phyloP scores from a whole-genome alignment of 1,140 invertebrate species.

The Rhynchophorus ferrugineus region DNA sequence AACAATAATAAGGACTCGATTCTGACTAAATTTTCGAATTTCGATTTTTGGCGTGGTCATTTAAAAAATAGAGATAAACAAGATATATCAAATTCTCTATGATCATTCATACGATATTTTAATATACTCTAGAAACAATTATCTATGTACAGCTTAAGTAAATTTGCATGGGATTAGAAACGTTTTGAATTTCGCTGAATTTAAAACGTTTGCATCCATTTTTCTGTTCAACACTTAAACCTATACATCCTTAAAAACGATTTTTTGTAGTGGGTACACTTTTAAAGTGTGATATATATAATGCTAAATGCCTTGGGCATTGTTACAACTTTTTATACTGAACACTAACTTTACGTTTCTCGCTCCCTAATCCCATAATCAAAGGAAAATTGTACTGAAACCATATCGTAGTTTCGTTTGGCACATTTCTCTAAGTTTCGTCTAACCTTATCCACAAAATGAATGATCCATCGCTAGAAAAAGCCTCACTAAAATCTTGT shows the following conservation, averaged over 20 bases:
- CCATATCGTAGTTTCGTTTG: conserved; percentile 24
- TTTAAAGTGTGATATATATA: conserved; percentile 34
- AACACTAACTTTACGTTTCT: conserved; percentile 32
- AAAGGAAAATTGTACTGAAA: background rate
- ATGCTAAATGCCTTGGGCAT: conserved; percentile 36
- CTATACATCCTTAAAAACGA: conserved; percentile 34
- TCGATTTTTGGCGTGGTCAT: no score
- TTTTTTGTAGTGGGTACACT: conserved; percentile 35
- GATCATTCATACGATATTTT: conserved; percentile 23
- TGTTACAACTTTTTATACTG: conserved; percentile 26
- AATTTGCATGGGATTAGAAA: background rate
- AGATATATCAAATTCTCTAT: conserved; percentile 23
- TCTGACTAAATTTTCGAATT: background rate
- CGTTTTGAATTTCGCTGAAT: conserved; percentile 4
- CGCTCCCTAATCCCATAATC: no score
- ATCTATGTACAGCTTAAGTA: conserved; percentile 27
- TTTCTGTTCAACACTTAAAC: conserved; percentile 33
- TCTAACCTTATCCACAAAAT: background rate
- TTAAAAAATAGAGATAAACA: conserved; percentile 10
- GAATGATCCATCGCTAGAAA: background rate
- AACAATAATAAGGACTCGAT: conserved; percentile 13
- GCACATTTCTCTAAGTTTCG: conserved; percentile 24
- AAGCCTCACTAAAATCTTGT: background rate
- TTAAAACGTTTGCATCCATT: conserved; percentile 14
- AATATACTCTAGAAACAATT: conserved; percentile 29